These are phyloP conservation scores for Bellardia bayeri DNA, from an alignment of 2,888 invertebrate species.

Conservation along the genomic window DNA sequence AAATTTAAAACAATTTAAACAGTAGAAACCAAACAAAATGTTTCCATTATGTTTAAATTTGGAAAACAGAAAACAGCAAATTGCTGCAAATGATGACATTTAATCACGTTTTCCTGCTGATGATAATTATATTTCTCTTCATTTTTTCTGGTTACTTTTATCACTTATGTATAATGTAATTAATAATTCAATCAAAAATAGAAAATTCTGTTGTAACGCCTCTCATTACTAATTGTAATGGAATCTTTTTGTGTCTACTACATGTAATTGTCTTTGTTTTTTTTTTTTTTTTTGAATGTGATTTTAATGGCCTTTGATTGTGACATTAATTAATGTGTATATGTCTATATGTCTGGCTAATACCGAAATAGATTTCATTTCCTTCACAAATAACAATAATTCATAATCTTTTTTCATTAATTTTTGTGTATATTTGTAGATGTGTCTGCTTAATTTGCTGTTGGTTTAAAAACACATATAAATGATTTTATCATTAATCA, in stretches of 20 bases:
- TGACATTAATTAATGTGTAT: conserved; percentile 3
- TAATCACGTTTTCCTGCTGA: conserved; percentile 31
- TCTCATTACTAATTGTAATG: background rate
- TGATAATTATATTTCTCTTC: conserved; percentile 1
- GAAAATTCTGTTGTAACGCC: background rate
- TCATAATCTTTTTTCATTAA: background rate
- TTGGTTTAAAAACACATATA: background rate
- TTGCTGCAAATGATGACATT: conserved; percentile 36
- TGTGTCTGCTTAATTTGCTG: background rate
- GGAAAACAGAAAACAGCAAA: background rate
- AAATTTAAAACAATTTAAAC: conserved; percentile 27
- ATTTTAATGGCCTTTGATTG: conserved; percentile 6
- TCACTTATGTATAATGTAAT: conserved; percentile 11
- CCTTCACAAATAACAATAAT: background rate
- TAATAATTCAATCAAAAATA: conserved; percentile 10
- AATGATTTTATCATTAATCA: conserved; percentile 1
- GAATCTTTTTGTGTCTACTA: background rate
- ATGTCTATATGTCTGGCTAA: background rate
- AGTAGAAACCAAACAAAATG: background rate
- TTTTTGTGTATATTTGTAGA: background rate
- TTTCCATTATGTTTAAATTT: background rate
- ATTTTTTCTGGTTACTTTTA: background rate
- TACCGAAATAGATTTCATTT: background rate
- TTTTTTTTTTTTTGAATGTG: background rate
- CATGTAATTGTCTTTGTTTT: background rate